These are phyloP conservation scores for Mesorhabditis sp. DNA, from an alignment of 2,888 invertebrate species.

Conservation along the genomic window DNA sequence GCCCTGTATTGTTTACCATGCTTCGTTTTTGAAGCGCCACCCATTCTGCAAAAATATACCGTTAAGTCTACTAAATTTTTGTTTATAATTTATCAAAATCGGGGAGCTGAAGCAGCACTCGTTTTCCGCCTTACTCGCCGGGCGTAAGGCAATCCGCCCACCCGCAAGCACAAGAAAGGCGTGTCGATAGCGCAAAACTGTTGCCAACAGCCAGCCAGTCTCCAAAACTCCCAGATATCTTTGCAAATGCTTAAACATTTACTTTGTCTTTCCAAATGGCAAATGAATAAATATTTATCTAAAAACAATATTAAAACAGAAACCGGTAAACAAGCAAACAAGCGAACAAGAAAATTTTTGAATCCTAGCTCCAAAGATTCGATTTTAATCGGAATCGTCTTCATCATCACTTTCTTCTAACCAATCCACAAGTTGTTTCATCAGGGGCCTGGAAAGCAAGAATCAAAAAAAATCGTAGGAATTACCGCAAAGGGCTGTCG, in stretches of 20 bases:
- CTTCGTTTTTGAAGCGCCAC: constrained; percentile 31
- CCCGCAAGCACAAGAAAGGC: neutral
- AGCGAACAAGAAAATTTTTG: too few species aligned
- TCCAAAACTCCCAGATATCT: too few species aligned
- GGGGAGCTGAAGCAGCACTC: neutral
- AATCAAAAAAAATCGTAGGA: neutral
- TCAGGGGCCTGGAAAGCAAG: neutral
- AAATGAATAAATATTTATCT: neutral
- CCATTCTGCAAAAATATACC: constrained; percentile 17
- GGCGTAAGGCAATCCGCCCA: neutral
- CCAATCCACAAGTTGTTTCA: constrained; percentile 40
- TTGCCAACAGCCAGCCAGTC: too few species aligned
- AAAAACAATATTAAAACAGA: neutral
- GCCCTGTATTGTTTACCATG: constrained; percentile 35
- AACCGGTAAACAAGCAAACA: neutral
- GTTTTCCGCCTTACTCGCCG: too few species aligned
- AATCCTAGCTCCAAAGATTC: neutral
- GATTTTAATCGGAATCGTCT: constrained; percentile 25
- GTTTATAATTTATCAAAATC: neutral
- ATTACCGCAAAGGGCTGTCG: constrained; percentile 14
- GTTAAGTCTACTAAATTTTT: neutral
- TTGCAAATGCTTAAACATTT: neutral
- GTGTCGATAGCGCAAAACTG: neutral
- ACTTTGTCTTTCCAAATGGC: neutral
- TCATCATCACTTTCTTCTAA: constrained; percentile 28